Conservation (phyloP, 2,888 invertebrate genomes). For the Tuta absoluta region DNA sequence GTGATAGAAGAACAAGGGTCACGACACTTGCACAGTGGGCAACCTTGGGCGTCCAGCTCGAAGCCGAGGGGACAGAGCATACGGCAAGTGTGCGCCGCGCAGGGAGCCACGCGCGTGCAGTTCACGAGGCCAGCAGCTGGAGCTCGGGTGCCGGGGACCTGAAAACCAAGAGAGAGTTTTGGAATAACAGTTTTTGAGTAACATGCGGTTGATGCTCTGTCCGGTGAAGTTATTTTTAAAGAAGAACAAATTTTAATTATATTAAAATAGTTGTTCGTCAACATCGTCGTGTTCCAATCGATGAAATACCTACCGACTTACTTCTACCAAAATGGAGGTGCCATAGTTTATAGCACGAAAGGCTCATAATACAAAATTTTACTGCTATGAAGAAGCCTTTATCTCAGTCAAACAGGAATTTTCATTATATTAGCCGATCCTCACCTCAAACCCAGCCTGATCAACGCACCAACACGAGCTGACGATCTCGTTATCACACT, state of each 20-base stretch:
- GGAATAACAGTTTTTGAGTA: not conserved
- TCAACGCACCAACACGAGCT: constrained; percentile 93
- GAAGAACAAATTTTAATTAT: too few species aligned
- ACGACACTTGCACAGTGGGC: constrained; percentile 89
- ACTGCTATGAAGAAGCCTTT: too few species aligned
- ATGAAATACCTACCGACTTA: too few species aligned
- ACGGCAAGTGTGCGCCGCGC: constrained; percentile 90
- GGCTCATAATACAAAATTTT: too few species aligned
- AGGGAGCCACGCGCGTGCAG: constrained; percentile 85
- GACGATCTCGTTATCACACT: constrained; percentile 87
- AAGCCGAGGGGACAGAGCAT: constrained; percentile 94
- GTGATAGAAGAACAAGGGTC: constrained; percentile 89
- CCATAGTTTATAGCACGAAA: too few species aligned
- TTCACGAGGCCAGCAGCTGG: constrained; percentile 84
- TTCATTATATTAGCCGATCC: too few species aligned
- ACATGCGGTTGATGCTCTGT: too few species aligned
- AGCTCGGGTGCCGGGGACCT: constrained; percentile 87
- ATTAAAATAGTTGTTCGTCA: too few species aligned
- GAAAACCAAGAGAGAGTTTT: not conserved
- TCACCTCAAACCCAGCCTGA: constrained; percentile 86
- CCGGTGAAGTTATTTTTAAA: too few species aligned
- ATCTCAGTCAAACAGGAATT: too few species aligned
- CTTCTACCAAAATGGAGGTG: too few species aligned
- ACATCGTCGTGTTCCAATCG: too few species aligned
- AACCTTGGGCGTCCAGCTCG: constrained; percentile 85